Evolutionary conservation across 2,113 vertebrate species (phyloP), one percentile per base, ranked within the genome.

Genomic region (Cyphomyrus plagiostoma): DNA sequence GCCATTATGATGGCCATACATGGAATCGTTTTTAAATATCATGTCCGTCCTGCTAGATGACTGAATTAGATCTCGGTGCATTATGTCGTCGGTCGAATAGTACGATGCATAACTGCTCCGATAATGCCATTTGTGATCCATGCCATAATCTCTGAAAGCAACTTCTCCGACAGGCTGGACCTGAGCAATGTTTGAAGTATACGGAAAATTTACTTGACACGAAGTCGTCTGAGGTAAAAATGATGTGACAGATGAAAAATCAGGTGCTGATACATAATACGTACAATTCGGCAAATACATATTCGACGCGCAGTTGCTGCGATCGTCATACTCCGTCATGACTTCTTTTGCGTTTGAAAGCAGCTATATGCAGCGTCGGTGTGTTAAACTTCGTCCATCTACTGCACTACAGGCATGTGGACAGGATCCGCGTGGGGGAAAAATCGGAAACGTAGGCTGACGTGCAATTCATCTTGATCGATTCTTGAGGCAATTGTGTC

Each of bases 401-500:
- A 97, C 96, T 97, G 97, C 97, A 96, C 96, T 96, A 96, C 96
- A 97, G 96, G 96, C 96, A 96, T 87, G 96, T 96, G 97, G 95
- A 96, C 95, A 97, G 97, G 96, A 97, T 96, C 96, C 94, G 93
- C 89, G 92, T 97, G 97, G 96, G 96, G 96, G 97, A 94, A 97
- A 96, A 97, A 98, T 97, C 96, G 97, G 97, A 97, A 98, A 97
- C 97, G 97, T 95, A 97, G 95, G 97, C 97, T 98, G 98, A 98
- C 98, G 97, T 97, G 98, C 98, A 97, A 98, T 98, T 98, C 97
- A 98, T 99, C 98, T 98, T 98, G 97, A 99, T 99, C 98, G 98
- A 99, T 99, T 98, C 98, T 97, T 96, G 98, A 97, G 97, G 98
- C 98, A 98, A 99, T 98, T 97, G 97, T 97, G 98, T 99, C 98